Evolutionary conservation across 2,797 vertebrate species (phyloP), one percentile per base, ranked within the genome.

Genomic region (Myotis planiceps): DNA sequence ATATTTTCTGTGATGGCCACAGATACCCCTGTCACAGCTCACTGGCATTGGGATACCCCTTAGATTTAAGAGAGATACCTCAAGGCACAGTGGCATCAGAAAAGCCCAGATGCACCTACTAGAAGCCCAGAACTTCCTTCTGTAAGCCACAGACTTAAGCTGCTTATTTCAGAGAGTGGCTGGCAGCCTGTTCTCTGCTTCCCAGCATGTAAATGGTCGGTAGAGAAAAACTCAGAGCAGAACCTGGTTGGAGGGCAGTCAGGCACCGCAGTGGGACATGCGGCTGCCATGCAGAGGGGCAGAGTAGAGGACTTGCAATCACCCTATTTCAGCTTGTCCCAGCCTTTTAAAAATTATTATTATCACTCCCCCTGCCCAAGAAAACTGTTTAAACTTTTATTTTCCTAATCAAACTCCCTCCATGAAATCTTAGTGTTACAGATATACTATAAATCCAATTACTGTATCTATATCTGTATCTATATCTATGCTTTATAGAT

Each of bases 261-360:
- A 5, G 45, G 4, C 65, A 3, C 1, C 1, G 0, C 0, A 3
- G 18, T 12, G 42, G 49, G 6, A 45, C 18, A 0, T 2, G 18
- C 2, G 3, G 2, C 27, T 29, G 12, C 42, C 47, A 3, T 0
- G 27, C 27, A 55, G 45, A 55, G n/a, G 27, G 10, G 6, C 5
- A 9, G 13, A 37, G 37, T 12, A 32, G 55, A 71, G n/a, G 21
- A 18, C 4, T 53, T 6, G 16, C 2, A 7, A 12, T 49, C 34
- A 3, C 5, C 9, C 14, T 4, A 0, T 32, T 25, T 19, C 1
- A 4, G 18, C 27, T 8, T 32, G 14, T 66, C 10, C 47, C 21
- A 58, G 65, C 4, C 10, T 21, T 21, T n/a, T 45, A 29, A 29
- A 60, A 29, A 58, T 29, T 12, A 58, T 12, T 25, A 12, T 58